Conservation (phyloP, 2,888 invertebrate species). For the Cybosia mesomella region DNA sequence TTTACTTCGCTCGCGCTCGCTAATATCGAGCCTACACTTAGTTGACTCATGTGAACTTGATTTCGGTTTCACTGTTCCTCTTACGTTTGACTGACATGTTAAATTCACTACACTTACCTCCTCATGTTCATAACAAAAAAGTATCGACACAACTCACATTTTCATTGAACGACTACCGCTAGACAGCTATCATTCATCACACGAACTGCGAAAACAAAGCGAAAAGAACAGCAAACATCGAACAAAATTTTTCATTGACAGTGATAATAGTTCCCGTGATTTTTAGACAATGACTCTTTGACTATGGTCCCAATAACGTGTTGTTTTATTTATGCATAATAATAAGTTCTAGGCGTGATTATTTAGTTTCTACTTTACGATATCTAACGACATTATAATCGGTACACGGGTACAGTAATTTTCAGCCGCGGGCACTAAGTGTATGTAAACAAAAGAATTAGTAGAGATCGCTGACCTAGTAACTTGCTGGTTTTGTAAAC, state of each 20-base stretch:
- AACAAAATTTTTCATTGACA: slow-evolving; percentile 37
- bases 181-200: slow-evolving; percentile 57
- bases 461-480: slow-evolving; percentile 50
- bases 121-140: slow-evolving; percentile 38
- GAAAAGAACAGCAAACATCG: slow-evolving; percentile 26
- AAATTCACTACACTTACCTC: slow-evolving; percentile 46
- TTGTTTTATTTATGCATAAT: slow-evolving; percentile 18
- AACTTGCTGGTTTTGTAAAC: slow-evolving; percentile 29
- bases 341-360: slow-evolving; percentile 15
- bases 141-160: slow-evolving; percentile 55
- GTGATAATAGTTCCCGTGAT: slow-evolving; percentile 20
- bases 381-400: slow-evolving; percentile 50
- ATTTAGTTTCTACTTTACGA: slow-evolving; percentile 29
- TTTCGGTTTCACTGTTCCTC: slow-evolving; percentile 80
- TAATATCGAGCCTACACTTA: slow-evolving; percentile 78
- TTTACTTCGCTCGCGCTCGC: slow-evolving; percentile 78
- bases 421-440: slow-evolving; percentile 41
- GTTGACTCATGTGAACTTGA: slow-evolving; percentile 80
- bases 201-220: slow-evolving; percentile 39
- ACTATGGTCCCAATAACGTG: slow-evolving; percentile 22
- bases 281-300: slow-evolving; percentile 26
- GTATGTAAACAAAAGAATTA: slow-evolving; percentile 38
- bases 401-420: slow-evolving; percentile 23
- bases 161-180: slow-evolving; percentile 46
- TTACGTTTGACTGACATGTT: slow-evolving; percentile 71